A percentile compares a stretch with the other conserved stretches of the same genome.
phyloP scores from a whole-genome alignment of 2,888 invertebrate genomes.

The Andricus curvator region DNA sequence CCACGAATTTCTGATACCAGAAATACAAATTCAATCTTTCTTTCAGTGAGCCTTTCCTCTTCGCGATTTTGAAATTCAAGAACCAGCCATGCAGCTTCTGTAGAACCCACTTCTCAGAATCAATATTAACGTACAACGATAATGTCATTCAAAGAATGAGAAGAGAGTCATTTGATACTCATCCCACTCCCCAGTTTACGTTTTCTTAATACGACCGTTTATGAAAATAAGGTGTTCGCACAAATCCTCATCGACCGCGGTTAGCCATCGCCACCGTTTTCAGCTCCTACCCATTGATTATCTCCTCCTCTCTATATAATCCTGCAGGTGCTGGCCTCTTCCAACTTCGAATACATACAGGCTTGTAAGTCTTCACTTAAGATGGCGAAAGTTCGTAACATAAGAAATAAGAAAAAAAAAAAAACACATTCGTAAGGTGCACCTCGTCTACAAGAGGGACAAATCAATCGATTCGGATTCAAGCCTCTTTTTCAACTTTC shows the following conservation, averaged over 20 bases:
- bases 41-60: not conserved
- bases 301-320: conserved; percentile 28
- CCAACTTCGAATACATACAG: conserved; percentile 17
- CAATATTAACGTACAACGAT: conserved; percentile 5
- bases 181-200: not conserved
- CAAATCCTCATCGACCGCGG: conserved; percentile 34
- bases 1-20: not conserved
- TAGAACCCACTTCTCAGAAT: conserved; percentile 9
- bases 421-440: not conserved
- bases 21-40: not conserved
- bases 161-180: not conserved
- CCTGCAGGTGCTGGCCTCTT: conserved; percentile 26
- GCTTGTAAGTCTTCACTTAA: conserved; percentile 15
- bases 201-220: conserved; percentile 37
- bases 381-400: conserved; percentile 11
- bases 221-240: conserved; percentile 40
- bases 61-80: not conserved
- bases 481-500: not conserved
- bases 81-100: not conserved
- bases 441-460: conserved; percentile 6
- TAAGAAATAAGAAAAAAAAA: not conserved
- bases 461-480: conserved; percentile 19
- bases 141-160: conserved; percentile 32
- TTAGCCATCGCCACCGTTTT: conserved; percentile 38
- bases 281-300: conserved; percentile 34